phyloP scores from a whole-genome alignment of 2,888 invertebrate genomes.

The Catonia carolina region DNA sequence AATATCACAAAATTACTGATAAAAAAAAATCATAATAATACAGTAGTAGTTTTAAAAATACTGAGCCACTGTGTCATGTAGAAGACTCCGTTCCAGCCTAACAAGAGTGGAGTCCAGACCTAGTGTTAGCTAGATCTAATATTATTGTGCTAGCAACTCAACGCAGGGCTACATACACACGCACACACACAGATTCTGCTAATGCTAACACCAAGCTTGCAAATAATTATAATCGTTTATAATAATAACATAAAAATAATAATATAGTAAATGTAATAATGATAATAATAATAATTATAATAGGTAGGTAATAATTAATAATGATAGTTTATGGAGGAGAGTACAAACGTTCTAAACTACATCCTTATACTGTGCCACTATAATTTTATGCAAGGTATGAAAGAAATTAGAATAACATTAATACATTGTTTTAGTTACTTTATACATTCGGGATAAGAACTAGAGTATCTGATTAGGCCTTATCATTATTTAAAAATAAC shows the following conservation, averaged over 20 bases:
- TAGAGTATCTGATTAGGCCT: constrained; percentile 26
- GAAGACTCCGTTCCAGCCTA: constrained; percentile 25
- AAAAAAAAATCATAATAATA: constrained; percentile 49
- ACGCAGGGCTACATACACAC: constrained; percentile 26
- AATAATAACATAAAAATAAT: constrained; percentile 5
- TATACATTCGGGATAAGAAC: constrained; percentile 21
- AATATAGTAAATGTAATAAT: neutral
- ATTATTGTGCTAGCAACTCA: constrained; percentile 22
- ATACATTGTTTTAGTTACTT: constrained; percentile 22
- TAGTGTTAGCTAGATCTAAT: constrained; percentile 21
- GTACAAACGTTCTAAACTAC: constrained; percentile 20
- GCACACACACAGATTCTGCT: constrained; percentile 24
- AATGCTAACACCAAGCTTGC: constrained; percentile 29
- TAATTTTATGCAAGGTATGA: constrained; percentile 8
- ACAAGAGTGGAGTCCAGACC: constrained; percentile 26
- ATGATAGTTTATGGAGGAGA: constrained; percentile 11
- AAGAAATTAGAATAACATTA: constrained; percentile 25
- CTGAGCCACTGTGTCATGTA: constrained; percentile 27
- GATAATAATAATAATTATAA: constrained; percentile 6
- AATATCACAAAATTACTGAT: constrained; percentile 51
- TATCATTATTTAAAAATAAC: constrained; percentile 20
- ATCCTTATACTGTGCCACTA: constrained; percentile 18
- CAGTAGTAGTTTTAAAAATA: constrained; percentile 16
- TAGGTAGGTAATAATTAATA: constrained; percentile 3
- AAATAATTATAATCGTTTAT: constrained; percentile 23